These are phyloP conservation scores for Leptobrachium ailaonicum DNA, from an alignment of 2,113 vertebrate species.

Conservation along the genomic window DNA sequence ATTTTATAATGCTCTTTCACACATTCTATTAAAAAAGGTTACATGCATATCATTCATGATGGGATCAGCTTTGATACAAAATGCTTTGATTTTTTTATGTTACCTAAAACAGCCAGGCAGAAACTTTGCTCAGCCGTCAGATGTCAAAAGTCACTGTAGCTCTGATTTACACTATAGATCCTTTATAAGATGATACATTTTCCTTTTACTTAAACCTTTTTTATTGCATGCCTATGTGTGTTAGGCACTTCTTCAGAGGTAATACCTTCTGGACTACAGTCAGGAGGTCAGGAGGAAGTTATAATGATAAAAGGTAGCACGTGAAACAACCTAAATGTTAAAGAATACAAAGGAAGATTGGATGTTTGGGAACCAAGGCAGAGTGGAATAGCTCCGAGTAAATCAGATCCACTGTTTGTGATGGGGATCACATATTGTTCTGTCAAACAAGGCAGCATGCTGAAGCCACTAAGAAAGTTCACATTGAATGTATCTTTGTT, in stretches of 20 bases:
- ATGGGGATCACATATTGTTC: too few relatives aligned
- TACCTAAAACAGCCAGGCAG: not conserved
- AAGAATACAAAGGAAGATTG: not conserved
- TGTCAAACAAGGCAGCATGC: too few relatives aligned
- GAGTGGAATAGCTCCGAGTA: not conserved
- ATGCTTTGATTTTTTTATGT: not conserved
- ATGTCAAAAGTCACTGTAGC: not conserved
- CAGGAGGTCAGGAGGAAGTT: not conserved
- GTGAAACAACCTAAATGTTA: not conserved
- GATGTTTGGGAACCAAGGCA: not conserved
- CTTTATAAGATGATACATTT: not conserved
- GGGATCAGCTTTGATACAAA: conserved; percentile 16
- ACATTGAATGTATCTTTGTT: too few relatives aligned
- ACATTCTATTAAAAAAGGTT: conserved; percentile 18
- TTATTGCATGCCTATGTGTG: not conserved
- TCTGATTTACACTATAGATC: not conserved
- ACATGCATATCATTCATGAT: conserved; percentile 24
- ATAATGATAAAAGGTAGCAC: not conserved
- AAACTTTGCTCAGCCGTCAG: not conserved
- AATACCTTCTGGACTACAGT: not conserved
- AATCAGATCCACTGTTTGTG: not conserved
- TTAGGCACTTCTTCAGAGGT: not conserved
- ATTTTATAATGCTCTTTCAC: conserved; percentile 13
- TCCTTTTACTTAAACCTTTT: not conserved
- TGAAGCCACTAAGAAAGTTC: too few relatives aligned